Conservation (phyloP, 2,888 invertebrate genomes). For the Linnaemya vulpina region DNA sequence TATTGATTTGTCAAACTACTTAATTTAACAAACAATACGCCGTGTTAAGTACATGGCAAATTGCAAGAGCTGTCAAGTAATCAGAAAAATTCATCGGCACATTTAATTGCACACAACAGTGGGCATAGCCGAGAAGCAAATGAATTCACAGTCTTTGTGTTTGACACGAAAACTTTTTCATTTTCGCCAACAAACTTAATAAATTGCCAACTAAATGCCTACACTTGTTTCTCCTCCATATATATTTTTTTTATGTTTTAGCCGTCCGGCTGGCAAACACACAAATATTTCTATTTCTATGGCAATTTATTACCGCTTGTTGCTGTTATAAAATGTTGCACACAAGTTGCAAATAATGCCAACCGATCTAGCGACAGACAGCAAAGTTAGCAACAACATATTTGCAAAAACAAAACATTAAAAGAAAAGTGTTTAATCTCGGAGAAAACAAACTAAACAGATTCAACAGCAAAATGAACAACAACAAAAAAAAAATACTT, state of each 20-base stretch:
- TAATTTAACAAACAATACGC: conserved; percentile 24
- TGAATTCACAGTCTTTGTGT: conserved; percentile 33
- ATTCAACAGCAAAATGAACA: conserved; percentile 6
- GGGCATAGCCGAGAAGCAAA: conserved; percentile 8
- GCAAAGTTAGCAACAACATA: conserved; percentile 15
- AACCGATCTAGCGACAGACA: conserved; percentile 41
- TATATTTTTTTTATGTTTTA: neutral
- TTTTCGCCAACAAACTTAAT: conserved; percentile 63
- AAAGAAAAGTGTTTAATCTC: conserved; percentile 33
- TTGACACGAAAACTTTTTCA: conserved; percentile 46
- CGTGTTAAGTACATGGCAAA: conserved; percentile 22
- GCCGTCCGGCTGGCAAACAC: conserved; percentile 39
- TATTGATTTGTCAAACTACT: conserved; percentile 54
- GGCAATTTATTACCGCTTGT: conserved; percentile 49
- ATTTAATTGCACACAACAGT: conserved; percentile 19
- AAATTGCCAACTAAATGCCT: conserved; percentile 67
- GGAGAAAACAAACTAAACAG: conserved; percentile 26
- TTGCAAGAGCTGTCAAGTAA: conserved; percentile 49
- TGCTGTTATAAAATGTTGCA: conserved; percentile 46
- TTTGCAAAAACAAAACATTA: neutral
- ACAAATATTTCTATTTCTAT: conserved; percentile 38
- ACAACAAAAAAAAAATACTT: too few species aligned
- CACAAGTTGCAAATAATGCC: conserved; percentile 2
- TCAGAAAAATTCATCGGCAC: conserved; percentile 26
- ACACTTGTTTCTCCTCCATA: conserved; percentile 33